Evolutionary conservation across 2,888 invertebrate species (phyloP), one percentile per base, ranked within the genome.

Genomic region (Sycophila texana): DNA sequence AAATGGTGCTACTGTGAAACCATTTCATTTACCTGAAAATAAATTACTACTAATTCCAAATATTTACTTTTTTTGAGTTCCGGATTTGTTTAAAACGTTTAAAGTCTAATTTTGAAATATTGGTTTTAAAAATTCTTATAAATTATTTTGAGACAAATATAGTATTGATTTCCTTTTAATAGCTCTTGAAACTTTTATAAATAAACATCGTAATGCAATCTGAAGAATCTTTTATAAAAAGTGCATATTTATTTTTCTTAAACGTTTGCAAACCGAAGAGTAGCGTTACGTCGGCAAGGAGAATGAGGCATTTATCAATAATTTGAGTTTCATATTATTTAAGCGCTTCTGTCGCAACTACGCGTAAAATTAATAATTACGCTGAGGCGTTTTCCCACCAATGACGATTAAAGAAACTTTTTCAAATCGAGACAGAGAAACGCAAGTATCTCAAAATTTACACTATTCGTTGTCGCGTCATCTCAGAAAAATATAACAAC

Each of bases 401-500:
- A 30, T 51, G 71, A 72, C 18, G 63, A 71, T 58, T 12, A 58
- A 58, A 75, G 39, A 68, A 68, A n/a, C 12, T 39, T 49, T 63
- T 39, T 20, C 7, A 16, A 39, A 39, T 39, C 14, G 1, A 71
- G 22, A 60, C 60, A 47, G 58, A 18, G 22, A 20, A 71, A 60
- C 58, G 18, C 18, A 39, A 57, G 57, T 55, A 20, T 12, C 4
- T 4, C 18, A 63, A 63, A 63, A 30, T 49, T 68, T 22, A 60
- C 10, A 26, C 20, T 53, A 53, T 67, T 67, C 53, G 67, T 67
- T 67, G 67, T 68, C 16, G 26, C 30, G n/a, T 55, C 12, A 30
- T 14, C 18, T 60, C 67, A 30, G 49, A 67, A 74, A 74, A 74
- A 74, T 74, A 74, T 60, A 67, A 4, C 30, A 55, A 55, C n/a